phyloP scores from a whole-genome alignment of 2,113 vertebrate genomes.

The Neogobius melanostomus region DNA sequence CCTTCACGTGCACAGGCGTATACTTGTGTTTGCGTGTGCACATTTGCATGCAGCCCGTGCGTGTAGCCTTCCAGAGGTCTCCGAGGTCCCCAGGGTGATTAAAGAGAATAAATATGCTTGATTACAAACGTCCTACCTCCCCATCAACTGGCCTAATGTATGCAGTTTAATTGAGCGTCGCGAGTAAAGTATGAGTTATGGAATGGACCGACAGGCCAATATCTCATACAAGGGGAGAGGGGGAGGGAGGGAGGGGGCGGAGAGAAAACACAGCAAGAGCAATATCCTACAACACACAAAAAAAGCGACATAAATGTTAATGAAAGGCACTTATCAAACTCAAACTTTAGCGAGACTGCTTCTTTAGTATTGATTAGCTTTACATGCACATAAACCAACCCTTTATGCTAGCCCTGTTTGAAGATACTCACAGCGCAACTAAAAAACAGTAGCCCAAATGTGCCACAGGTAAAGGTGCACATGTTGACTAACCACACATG shows the following conservation, averaged over 20 bases:
- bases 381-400: neutral
- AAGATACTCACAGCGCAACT: neutral
- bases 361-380: conserved; percentile 8
- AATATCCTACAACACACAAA: conserved; percentile 34
- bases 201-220: conserved; percentile 70
- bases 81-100: conserved; percentile 75
- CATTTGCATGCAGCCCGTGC: conserved; percentile 53
- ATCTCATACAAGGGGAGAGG: conserved; percentile 57
- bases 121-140: conserved; percentile 78
- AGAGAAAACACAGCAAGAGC: conserved; percentile 14
- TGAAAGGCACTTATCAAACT: conserved; percentile 48
- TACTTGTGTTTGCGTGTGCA: conserved; percentile 2
- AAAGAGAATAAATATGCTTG: conserved; percentile 81
- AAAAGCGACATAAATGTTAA: conserved; percentile 42
- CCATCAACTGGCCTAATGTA: conserved; percentile 76
- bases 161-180: conserved; percentile 81
- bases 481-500: too few relatives aligned
- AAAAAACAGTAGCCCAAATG: neutral
- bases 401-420: neutral
- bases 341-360: conserved; percentile 38
- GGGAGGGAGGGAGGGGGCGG: conserved; percentile 18
- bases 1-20: conserved; percentile 6
- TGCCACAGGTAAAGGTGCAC: neutral
- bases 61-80: conserved; percentile 58
- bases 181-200: conserved; percentile 76